Percentiles rank a stretch among this genome's conserved stretches.
These are phyloP conservation scores for Scolopax mira DNA, from an alignment of 2,113 vertebrate species.

Conservation along the genomic window DNA sequence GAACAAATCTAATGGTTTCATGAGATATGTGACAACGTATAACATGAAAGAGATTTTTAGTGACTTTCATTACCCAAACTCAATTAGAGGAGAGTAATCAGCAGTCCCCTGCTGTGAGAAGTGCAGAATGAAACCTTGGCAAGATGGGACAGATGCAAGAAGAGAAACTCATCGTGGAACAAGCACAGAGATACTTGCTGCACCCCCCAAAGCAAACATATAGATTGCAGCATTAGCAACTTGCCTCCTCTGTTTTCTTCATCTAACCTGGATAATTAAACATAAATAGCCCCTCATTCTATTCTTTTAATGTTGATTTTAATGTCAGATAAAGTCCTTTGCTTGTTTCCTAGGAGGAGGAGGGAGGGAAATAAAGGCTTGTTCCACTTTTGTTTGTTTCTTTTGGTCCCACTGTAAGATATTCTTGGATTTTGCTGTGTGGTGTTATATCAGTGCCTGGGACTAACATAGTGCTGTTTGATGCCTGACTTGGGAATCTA, in stretches of 20 bases:
- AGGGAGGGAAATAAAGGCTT: background rate
- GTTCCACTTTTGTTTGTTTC: background rate
- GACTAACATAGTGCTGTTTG: background rate
- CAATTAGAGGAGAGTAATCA: conserved; percentile 16
- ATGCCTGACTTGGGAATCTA: background rate
- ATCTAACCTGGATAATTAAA: background rate
- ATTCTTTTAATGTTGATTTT: background rate
- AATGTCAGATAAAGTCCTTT: background rate
- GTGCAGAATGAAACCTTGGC: background rate
- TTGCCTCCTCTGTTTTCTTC: background rate
- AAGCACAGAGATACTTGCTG: background rate
- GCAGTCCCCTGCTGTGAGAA: background rate
- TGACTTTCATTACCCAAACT: conserved; percentile 5
- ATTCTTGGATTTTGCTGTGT: background rate
- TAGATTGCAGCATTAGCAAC: background rate
- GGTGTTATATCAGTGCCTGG: background rate
- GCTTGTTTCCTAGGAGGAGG: background rate
- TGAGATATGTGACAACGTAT: background rate
- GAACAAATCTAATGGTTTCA: conserved; percentile 2
- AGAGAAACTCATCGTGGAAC: background rate
- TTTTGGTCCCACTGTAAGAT: background rate
- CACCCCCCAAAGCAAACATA: background rate
- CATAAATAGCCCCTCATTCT: background rate
- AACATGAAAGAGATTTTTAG: background rate
- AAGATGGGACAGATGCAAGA: background rate